Base-by-base conservation (phyloP, 2,797 vertebrate species). In the Tapera naevia region DNA sequence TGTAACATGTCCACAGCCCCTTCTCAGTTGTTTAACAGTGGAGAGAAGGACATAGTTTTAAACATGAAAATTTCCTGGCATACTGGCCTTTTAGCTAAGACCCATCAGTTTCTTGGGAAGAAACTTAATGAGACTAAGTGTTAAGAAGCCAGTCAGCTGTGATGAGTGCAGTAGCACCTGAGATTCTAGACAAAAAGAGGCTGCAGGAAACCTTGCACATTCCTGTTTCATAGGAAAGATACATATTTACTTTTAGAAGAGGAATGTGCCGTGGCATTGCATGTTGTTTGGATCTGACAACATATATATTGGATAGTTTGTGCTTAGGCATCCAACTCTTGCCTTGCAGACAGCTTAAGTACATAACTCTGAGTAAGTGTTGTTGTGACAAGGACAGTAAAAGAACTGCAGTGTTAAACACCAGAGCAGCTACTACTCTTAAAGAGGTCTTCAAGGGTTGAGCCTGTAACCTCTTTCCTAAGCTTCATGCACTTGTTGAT, bases 221-320 rank as follows among this genome's bases (percentile, higher is more conserved):
- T 15, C 51, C 11, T 32, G 0, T n/a, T 71, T 24, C 61, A 13
- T 3, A 56, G 24, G 23, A 24, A 22, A 62, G 25, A 19, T 0
- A 23, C 35, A 14, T 62, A 10, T 46, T 62, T 23, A 32, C 7
- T 5, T 64, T 30, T 10, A 28, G 50, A 51, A 39, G 50, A 32
- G 57, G 13, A 30, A 22, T 3, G 37, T 17, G 30, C 37, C 45
- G 37, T 45, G 2, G 13, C 8, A 4, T 11, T 22, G 16, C 17
- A 54, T 17, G 17, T 32, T 48, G 5, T 45, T 83, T 35, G 30
- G 46, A 58, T 15, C 8, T 53, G 32, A 18, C 10, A 37, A 35
- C 0, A 1, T 11, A 10, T 10, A 30, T 80, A 30, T 74, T 23
- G 7, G 21, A 6, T 23, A 32, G 32, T 28, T 65, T 1, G 1